phyloP scores from a whole-genome alignment of 2,113 vertebrate genomes.

The Xiphophorus couchianus region DNA sequence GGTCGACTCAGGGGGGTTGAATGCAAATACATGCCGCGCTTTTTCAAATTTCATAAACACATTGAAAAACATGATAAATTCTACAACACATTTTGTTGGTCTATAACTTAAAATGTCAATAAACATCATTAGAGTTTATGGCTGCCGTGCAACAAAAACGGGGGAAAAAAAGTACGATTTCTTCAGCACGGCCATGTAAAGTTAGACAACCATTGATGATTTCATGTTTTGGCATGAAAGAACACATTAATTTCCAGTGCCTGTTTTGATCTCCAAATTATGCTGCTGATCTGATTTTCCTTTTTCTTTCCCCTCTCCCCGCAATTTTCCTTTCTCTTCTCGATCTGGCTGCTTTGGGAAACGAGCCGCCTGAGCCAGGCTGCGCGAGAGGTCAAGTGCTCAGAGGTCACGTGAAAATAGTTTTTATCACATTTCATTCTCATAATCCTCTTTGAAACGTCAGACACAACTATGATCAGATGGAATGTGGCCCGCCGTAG shows the following conservation, averaged over 20 bases:
- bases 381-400: constrained; percentile 2
- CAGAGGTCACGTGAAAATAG: constrained; percentile 74
- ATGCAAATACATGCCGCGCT: too few relatives aligned
- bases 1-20: too few relatives aligned
- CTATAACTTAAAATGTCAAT: background rate
- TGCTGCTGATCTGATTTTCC: background rate
- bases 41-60: too few relatives aligned
- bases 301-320: background rate
- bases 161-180: background rate
- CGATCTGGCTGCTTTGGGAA: constrained; percentile 2
- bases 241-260: constrained; percentile 2
- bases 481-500: constrained; percentile 66
- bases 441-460: constrained; percentile 78
- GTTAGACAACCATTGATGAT: background rate
- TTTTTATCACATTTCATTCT: constrained; percentile 74
- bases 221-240: background rate
- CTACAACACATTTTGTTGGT: background rate
- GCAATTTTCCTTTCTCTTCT: background rate
- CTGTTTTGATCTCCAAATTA: background rate
- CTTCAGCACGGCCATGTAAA: background rate
- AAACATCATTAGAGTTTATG: too few relatives aligned
- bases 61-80: background rate
- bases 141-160: background rate
- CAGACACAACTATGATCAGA: constrained; percentile 75
- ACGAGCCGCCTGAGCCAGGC: constrained; percentile 37